These are phyloP conservation scores for Taeniopygia guttata DNA, from an alignment of 2,797 vertebrate species.

Conservation along the genomic window DNA sequence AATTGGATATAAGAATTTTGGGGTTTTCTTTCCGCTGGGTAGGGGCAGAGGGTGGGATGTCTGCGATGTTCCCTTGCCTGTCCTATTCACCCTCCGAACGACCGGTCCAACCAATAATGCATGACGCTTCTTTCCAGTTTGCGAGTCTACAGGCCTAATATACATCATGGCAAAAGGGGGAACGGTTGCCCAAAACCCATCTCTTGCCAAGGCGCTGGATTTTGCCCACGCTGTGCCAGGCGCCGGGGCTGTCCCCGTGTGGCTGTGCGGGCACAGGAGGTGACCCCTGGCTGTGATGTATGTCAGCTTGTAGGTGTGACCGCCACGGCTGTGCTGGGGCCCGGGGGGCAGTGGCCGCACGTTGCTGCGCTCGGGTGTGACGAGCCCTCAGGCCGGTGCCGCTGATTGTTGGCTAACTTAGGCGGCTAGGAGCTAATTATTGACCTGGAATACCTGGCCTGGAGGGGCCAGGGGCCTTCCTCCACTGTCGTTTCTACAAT, in stretches of 20 bases:
- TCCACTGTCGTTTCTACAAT: not conserved
- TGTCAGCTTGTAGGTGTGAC: constrained; percentile 75
- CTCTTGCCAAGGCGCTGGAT: not conserved
- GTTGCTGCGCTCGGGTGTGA: constrained; percentile 52
- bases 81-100: constrained; percentile 47
- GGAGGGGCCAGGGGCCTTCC: not conserved
- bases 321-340: constrained; percentile 84
- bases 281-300: constrained; percentile 69
- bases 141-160: constrained; percentile 75
- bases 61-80: constrained; percentile 50
- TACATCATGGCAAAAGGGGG: constrained; percentile 70
- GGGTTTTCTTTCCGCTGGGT: constrained; percentile 20
- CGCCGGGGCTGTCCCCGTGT: not conserved
- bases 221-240: not conserved
- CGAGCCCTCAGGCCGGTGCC: constrained; percentile 48
- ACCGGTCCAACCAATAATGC: constrained; percentile 71
- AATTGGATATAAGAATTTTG: constrained; percentile 63
- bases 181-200: not conserved
- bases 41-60: constrained; percentile 70
- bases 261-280: not conserved
- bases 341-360: constrained; percentile 61
- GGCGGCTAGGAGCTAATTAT: not conserved
- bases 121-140: constrained; percentile 81
- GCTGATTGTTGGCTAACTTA: constrained; percentile 28
- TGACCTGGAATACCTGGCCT: constrained; percentile 3